Evolutionary conservation across 1,140 invertebrate genomes (phyloP), one percentile per base, ranked within the genome.

Genomic region (Ostrea denselamellosa): DNA sequence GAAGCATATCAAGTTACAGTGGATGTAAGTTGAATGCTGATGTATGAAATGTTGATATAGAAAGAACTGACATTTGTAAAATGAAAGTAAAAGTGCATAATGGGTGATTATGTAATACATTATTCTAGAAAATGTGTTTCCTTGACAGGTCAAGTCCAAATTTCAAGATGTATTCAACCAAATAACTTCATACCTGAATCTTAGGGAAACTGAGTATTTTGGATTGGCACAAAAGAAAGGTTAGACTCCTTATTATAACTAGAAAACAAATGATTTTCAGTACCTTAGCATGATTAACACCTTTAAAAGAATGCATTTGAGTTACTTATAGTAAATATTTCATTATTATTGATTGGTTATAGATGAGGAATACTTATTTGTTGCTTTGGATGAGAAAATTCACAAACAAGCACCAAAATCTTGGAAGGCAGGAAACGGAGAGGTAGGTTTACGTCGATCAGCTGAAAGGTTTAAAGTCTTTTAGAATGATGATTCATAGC

Each of bases 361-460:
- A 98, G 98, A 98, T 96, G 97, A 97, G 94, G 98, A 99, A 96
- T 98, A 98, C 95, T 96, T 98, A 87, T 99, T 99, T 95, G 96
- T 98, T 93, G 98, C 98, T 94, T 97, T 97, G 92, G 98, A 98
- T 93, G 98, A 97, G 95, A 99, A 99, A 95, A 96, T 99, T 92
- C 98, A 97, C 93, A 99, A 99, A 95, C 98, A 98, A 96, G 98
- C 98, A 89, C 97, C 98, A 91, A 99, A 99, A 95, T 97, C 97
- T 95, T 99, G 98, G 98, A 97, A 98, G 94, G 97, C 97, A 89
- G 98, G 98, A 87, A 97, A 97, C 95, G 97, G 97, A 93, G 97
- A 98, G 96, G 98, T 98, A 96, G 5, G 7, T 2, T 62, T 62
- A 62, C 7, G n/a, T 19, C 17, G 19, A 62, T 62, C 3, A 62